Conservation (phyloP, 2,113 vertebrate species). For the Rhineura floridana region DNA sequence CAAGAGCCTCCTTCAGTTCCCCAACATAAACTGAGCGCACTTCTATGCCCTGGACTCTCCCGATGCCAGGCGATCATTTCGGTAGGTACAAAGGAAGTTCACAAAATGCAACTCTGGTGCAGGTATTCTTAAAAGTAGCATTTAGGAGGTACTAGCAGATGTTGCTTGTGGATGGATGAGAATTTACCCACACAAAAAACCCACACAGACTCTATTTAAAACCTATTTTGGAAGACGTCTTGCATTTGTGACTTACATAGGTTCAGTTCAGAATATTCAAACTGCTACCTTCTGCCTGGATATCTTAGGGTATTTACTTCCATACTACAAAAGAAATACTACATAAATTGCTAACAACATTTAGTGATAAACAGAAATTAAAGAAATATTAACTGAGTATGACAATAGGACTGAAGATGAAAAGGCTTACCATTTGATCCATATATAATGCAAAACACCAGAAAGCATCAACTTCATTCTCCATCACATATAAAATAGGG, state of each 20-base stretch:
- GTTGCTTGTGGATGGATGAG: background rate
- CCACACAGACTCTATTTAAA: background rate
- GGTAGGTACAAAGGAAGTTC: background rate
- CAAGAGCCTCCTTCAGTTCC: background rate
- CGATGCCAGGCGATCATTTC: background rate
- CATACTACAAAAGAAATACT: constrained; percentile 4
- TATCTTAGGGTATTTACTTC: too few species aligned
- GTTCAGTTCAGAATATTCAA: background rate
- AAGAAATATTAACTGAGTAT: background rate
- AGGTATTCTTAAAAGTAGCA: background rate
- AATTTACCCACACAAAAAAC: background rate
- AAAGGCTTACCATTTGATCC: constrained; percentile 91
- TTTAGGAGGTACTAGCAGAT: background rate
- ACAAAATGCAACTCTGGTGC: background rate
- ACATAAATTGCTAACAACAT: constrained; percentile 18
- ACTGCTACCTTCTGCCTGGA: background rate
- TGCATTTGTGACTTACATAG: background rate
- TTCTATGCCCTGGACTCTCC: background rate
- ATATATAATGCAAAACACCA: constrained; percentile 97
- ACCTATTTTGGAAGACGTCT: background rate
- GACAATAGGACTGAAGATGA: background rate
- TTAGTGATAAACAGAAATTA: background rate
- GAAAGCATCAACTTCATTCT: constrained; percentile 97
- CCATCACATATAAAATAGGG: constrained; percentile 93
- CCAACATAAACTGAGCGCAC: background rate